Evolutionary conservation across 2,113 vertebrate species (phyloP), one percentile per base, ranked within the genome.

Genomic region (Urocynchramus pylzowi): DNA sequence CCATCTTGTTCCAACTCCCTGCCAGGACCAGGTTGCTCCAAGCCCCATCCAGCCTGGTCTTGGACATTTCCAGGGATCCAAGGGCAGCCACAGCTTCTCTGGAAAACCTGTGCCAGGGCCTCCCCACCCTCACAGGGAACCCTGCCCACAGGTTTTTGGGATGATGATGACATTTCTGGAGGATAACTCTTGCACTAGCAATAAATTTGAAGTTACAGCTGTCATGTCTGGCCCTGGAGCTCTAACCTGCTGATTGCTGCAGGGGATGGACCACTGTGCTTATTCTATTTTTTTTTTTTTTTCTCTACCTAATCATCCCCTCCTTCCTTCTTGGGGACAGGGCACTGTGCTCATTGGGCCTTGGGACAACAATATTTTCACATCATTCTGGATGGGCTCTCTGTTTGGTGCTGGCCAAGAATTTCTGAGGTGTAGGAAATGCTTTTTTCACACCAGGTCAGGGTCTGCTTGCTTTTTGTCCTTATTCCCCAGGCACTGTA

Each of bases 11-110:
- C 31, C 67, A 47, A 5, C 5, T 7, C 23, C 31, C 21, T 71
- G 49, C 57, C 59, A 37, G 22, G 26, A 21, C 15, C 37, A 16
- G 22, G 33, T 0, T 7, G 37, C 31, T 59, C 76, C 33, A 78
- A 70, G 3, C 39, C 64, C 28, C 0, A 0, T 45, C 74, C 39
- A 50, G 0, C 18, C 37, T 28, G 68, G 31, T 59, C 28, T 30
- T 60, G 53, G 33, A 4, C 76, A 27, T 7, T 65, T 19, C 37
- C 76, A 65, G 50, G 2, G 15, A 44, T 73, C 35, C 65, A 82
- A 5, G 22, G 10, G 23, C 13, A 44, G 59, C 23, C 76, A 28
- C 27, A 39, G 23, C 44, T 64, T 18, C 21, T 50, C 50, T 64
- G 67, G 20, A 1, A 4, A 63, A 0, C 24, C 30, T 49, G 35